These are phyloP conservation scores for Achroia grisella DNA, from an alignment of 1,140 invertebrate genomes.

Conservation along the genomic window DNA sequence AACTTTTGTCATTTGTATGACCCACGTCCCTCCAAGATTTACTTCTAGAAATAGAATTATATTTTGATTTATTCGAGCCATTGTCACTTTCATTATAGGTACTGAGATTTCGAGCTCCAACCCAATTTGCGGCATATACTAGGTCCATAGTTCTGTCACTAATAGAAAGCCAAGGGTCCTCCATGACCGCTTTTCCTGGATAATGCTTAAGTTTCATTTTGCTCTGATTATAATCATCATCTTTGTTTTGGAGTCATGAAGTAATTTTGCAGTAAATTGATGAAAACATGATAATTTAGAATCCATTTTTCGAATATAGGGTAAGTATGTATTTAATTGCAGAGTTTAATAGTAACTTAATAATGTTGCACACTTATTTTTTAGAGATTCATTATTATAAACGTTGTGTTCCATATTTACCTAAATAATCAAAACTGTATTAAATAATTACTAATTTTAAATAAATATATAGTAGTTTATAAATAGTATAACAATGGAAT, in stretches of 20 bases:
- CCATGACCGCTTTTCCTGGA: constrained; percentile 85
- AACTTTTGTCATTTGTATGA: constrained; percentile 40
- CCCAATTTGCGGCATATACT: constrained; percentile 89
- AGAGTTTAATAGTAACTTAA: too few species aligned
- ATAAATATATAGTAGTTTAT: background rate
- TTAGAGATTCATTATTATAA: too few species aligned
- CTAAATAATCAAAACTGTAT: background rate
- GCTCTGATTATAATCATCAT: constrained; percentile 15
- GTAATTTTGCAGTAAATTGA: background rate
- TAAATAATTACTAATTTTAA: background rate
- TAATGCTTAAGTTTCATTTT: constrained; percentile 88
- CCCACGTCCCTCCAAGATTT: constrained; percentile 70
- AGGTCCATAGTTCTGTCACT: constrained; percentile 79
- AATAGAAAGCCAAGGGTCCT: constrained; percentile 79
- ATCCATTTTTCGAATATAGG: constrained; percentile 26
- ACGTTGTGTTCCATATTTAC: background rate
- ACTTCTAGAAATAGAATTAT: constrained; percentile 65
- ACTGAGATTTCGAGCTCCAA: constrained; percentile 75
- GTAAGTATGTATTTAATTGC: background rate
- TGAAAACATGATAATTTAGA: constrained; percentile 9
- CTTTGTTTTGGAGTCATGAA: constrained; percentile 9
- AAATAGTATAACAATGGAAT: constrained; percentile 16
- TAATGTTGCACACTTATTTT: background rate
- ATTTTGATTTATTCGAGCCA: constrained; percentile 38
- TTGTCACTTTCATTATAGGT: constrained; percentile 45